Conservation (phyloP, 2,113 vertebrate genomes). For the Sinocyclocheilus rhinocerous region DNA sequence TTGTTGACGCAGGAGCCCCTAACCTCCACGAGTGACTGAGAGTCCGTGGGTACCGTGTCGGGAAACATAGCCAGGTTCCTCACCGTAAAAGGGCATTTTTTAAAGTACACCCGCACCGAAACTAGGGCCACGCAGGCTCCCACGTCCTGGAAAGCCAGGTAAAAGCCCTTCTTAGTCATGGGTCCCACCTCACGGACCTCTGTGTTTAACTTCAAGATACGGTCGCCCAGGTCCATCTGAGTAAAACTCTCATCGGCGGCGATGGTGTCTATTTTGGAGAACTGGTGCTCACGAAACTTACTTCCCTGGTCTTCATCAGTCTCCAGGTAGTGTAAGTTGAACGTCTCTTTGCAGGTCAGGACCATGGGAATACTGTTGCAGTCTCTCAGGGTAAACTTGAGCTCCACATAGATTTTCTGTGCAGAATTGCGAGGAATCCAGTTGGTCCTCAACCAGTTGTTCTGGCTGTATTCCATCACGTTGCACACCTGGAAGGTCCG, state of each 20-base stretch:
- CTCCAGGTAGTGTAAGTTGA: constrained; percentile 97
- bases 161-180: constrained; percentile 92
- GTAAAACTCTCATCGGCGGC: constrained; percentile 98
- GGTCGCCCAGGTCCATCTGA: constrained; percentile 96
- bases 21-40: constrained; percentile 96
- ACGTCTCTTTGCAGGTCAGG: constrained; percentile 97
- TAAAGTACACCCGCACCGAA: constrained; percentile 92
- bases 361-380: constrained; percentile 98
- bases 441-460: constrained; percentile 98
- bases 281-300: constrained; percentile 93
- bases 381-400: constrained; percentile 97
- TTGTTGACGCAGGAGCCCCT: constrained; percentile 95
- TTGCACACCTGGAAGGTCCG: constrained; percentile 99
- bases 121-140: constrained; percentile 80
- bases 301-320: constrained; percentile 90
- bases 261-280: constrained; percentile 96
- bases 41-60: constrained; percentile 95
- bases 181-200: constrained; percentile 95
- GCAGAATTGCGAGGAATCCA: constrained; percentile 96
- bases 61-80: constrained; percentile 96
- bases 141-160: constrained; percentile 92
- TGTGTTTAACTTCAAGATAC: constrained; percentile 97
- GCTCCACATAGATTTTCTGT: constrained; percentile 96
- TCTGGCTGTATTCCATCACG: constrained; percentile 98
- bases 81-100: constrained; percentile 94